These are phyloP conservation scores for Apeltes quadracus DNA, from an alignment of 2,113 vertebrate genomes.

Conservation along the genomic window DNA sequence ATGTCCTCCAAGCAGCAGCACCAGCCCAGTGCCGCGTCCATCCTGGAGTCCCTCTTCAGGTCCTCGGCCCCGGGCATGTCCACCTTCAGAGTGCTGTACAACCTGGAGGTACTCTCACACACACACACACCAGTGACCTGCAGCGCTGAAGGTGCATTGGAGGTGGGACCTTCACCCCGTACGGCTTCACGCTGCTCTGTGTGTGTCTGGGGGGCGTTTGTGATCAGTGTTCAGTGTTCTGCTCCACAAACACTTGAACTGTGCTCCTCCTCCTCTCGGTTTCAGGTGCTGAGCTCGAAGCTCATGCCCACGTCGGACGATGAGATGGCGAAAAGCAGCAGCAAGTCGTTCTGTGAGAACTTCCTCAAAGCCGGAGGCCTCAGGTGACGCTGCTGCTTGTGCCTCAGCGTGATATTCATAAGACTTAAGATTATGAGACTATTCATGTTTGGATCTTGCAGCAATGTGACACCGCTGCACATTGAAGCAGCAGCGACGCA, in stretches of 20 bases:
- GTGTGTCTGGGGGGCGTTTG: too few species aligned
- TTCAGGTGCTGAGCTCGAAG: slow-evolving; percentile 97
- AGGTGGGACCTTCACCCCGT: background rate
- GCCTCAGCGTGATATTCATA: too few species aligned
- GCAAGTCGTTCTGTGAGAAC: slow-evolving; percentile 98
- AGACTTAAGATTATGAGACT: too few species aligned
- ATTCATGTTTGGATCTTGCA: too few species aligned
- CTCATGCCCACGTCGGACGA: slow-evolving; percentile 98
- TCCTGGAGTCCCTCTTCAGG: slow-evolving; percentile 94
- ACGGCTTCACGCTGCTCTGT: too few species aligned
- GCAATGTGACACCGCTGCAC: too few species aligned
- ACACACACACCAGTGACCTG: too few species aligned
- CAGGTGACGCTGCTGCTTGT: slow-evolving; percentile 81
- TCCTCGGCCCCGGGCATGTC: slow-evolving; percentile 99
- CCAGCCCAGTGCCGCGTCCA: slow-evolving; percentile 94
- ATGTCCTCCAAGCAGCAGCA: slow-evolving; percentile 95
- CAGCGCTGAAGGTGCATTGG: too few species aligned
- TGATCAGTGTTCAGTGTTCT: too few species aligned
- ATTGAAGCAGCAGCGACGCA: too few species aligned
- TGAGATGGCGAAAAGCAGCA: slow-evolving; percentile 98
- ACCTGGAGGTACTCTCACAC: slow-evolving; percentile 87
- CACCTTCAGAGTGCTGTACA: slow-evolving; percentile 97
- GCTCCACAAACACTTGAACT: too few species aligned
- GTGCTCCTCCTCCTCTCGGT: slow-evolving; percentile 1
- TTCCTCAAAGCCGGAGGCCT: slow-evolving; percentile 97